Evolutionary conservation across 2,888 invertebrate species (phyloP).

Genomic region (Germaria angustata): DNA sequence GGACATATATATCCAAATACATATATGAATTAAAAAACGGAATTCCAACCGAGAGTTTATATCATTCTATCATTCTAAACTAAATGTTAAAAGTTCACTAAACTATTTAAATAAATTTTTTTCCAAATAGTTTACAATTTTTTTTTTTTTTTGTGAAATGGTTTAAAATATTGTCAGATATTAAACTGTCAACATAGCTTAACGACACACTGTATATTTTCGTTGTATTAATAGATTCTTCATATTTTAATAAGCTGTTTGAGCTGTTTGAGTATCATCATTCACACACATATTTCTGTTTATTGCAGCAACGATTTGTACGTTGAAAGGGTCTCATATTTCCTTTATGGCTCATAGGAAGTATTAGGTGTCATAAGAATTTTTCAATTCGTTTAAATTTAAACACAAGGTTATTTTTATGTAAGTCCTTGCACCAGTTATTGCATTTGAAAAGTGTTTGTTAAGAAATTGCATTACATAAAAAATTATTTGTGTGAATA

Average conservation of each 20-base stretch:
- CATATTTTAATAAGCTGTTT: conserved; percentile 33
- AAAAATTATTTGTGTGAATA: no score
- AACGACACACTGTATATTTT: background rate
- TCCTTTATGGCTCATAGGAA: conserved; percentile 27
- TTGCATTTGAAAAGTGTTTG: background rate
- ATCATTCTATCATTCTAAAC: no score
- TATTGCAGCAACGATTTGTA: conserved; percentile 1
- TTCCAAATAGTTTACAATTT: no score
- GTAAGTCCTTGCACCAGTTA: background rate
- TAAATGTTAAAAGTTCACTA: no score
- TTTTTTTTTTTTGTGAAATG: no score
- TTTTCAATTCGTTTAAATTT: conserved; percentile 6
- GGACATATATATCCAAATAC: no score
- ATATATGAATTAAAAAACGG: no score
- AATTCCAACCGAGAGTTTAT: no score
- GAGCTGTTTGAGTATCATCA: conserved; percentile 31
- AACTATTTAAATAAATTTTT: no score
- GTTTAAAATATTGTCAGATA: no score
- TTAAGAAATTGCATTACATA: background rate
- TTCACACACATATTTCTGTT: conserved; percentile 1
- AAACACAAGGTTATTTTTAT: conserved; percentile 6
- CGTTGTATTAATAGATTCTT: background rate
- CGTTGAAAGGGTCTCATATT: conserved; percentile 37
- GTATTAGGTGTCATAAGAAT: conserved; percentile 1
- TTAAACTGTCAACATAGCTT: background rate